These are phyloP conservation scores for Sisyra nigra DNA, from an alignment of 2,888 invertebrate species.

Conservation along the genomic window DNA sequence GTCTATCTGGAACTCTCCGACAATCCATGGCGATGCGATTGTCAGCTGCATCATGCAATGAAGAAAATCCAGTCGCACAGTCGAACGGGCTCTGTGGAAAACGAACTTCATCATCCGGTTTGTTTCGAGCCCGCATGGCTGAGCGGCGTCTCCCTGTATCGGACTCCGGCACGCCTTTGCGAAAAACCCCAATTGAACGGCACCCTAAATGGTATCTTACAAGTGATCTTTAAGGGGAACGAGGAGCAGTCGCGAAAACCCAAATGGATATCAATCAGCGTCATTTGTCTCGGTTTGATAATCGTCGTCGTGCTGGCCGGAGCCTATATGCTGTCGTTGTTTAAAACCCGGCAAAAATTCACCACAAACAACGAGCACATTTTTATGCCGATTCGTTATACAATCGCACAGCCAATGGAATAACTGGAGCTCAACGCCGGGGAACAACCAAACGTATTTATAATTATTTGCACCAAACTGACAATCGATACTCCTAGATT, in stretches of 20 bases:
- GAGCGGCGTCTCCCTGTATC: slow-evolving; percentile 6
- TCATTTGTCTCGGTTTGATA: too few species aligned
- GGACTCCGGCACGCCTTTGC: slow-evolving; percentile 2
- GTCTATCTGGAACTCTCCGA: slow-evolving; percentile 37
- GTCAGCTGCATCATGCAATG: slow-evolving; percentile 26
- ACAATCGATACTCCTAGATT: background rate
- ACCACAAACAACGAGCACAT: too few species aligned
- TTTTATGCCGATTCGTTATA: too few species aligned
- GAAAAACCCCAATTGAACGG: background rate
- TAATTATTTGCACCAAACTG: too few species aligned
- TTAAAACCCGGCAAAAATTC: too few species aligned
- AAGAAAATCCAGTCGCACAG: slow-evolving; percentile 12
- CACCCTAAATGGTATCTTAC: background rate
- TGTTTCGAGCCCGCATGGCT: slow-evolving; percentile 7
- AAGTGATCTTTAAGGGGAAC: background rate
- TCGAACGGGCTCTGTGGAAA: background rate
- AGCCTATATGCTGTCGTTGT: too few species aligned
- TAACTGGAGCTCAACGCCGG: too few species aligned
- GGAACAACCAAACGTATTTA: too few species aligned
- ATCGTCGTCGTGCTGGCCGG: too few species aligned
- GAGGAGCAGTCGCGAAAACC: background rate
- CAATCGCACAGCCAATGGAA: too few species aligned
- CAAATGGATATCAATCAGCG: too few species aligned
- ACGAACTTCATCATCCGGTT: slow-evolving; percentile 7
- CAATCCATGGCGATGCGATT: slow-evolving; percentile 51